A percentile compares a stretch with the other conserved stretches of the same genome.
Evolutionary conservation across 2,888 invertebrate species (phyloP).

Genomic region (Chaitophorus viminalis): DNA sequence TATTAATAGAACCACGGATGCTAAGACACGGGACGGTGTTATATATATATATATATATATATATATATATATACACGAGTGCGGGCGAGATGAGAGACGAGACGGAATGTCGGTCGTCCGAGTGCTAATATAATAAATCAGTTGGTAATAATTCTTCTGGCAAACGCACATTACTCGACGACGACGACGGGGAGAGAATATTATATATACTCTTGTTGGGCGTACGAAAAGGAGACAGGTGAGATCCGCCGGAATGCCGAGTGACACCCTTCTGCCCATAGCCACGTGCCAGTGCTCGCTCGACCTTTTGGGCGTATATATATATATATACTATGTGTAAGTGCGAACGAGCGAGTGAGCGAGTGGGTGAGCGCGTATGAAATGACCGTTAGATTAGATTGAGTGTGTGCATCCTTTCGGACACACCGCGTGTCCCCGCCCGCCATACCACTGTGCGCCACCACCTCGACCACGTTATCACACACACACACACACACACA

Average conservation of each 20-base stretch:
- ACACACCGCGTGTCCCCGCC: background rate
- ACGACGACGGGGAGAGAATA: background rate
- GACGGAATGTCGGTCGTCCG: background rate
- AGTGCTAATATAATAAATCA: slow-evolving; percentile 35
- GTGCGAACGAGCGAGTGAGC: background rate
- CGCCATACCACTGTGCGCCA: background rate
- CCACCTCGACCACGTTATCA: background rate
- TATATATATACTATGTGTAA: background rate
- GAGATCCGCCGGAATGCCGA: background rate
- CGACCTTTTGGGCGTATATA: background rate
- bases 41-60: too few species aligned
- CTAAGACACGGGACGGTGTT: background rate
- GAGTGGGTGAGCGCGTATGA: slow-evolving; percentile 22
- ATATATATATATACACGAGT: too few species aligned
- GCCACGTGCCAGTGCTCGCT: too few species aligned
- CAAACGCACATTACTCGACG: background rate
- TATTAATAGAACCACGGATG: too few species aligned
- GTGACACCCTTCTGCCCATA: background rate
- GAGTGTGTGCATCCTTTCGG: slow-evolving; percentile 56
- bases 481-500: too few species aligned
- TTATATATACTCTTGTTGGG: background rate
- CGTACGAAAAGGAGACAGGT: background rate
- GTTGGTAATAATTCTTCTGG: slow-evolving; percentile 19
- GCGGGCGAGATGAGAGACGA: background rate
- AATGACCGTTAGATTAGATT: slow-evolving; percentile 58